Conservation (phyloP, 2,888 invertebrate genomes). For the Drosophila formosana region DNA sequence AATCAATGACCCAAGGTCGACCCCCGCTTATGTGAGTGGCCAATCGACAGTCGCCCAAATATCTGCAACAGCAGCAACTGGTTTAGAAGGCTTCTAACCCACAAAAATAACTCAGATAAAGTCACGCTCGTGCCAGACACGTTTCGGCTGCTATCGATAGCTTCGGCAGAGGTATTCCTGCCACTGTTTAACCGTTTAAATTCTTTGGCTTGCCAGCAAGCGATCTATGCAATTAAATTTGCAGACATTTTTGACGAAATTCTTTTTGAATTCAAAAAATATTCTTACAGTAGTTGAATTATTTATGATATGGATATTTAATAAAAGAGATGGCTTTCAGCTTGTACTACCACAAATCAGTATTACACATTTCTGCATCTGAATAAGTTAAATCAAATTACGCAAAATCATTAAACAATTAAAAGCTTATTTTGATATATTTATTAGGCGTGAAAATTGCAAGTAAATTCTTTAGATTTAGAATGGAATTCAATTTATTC, state of each 20-base stretch:
- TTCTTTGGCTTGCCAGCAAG: background rate
- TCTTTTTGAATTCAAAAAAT: background rate
- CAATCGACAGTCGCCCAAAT: slow-evolving; percentile 36
- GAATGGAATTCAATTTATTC: background rate
- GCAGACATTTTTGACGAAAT: background rate
- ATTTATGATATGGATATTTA: background rate
- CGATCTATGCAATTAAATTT: background rate
- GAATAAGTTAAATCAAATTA: too few species aligned
- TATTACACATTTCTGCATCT: too few species aligned
- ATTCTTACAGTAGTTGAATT: background rate
- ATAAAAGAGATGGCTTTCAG: too few species aligned
- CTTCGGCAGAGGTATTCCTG: slow-evolving; percentile 24
- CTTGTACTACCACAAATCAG: too few species aligned
- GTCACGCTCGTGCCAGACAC: slow-evolving; percentile 47
- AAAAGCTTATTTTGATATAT: too few species aligned
- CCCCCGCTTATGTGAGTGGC: slow-evolving; percentile 48
- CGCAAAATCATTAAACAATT: too few species aligned
- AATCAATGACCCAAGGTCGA: slow-evolving; percentile 62
- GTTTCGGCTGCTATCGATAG: slow-evolving; percentile 40
- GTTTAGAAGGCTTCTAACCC: slow-evolving; percentile 57
- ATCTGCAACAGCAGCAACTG: slow-evolving; percentile 42
- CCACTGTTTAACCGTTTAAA: background rate
- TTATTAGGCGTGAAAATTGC: too few species aligned
- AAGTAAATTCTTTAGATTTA: too few species aligned
- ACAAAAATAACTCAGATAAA: slow-evolving; percentile 44